phyloP scores from a whole-genome alignment of 2,888 invertebrate species.

The Ennomos erosarius region DNA sequence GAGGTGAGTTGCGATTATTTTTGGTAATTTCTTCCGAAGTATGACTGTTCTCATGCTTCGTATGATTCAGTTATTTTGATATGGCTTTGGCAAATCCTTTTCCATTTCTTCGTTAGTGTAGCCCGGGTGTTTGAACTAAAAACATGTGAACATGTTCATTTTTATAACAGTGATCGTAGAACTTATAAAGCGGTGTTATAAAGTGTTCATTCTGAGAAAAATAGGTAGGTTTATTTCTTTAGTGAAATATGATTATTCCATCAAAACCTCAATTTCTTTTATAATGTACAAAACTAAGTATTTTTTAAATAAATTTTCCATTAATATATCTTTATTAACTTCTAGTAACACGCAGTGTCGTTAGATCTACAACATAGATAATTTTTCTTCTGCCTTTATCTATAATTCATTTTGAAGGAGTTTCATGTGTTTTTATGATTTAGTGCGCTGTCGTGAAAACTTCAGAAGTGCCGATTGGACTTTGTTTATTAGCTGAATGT shows the following conservation, averaged over 20 bases:
- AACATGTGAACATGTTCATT: slow-evolving; percentile 1
- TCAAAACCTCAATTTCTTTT: no score
- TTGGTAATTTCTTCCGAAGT: slow-evolving; percentile 25
- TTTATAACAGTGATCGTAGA: no score
- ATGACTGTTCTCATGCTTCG: slow-evolving; percentile 13
- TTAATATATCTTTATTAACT: no score
- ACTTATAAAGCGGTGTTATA: no score
- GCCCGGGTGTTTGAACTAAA: slow-evolving; percentile 7
- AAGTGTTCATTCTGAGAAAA: no score
- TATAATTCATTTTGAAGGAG: slow-evolving; percentile 15
- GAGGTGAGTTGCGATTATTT: slow-evolving; percentile 38
- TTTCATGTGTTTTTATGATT: slow-evolving; percentile 18
- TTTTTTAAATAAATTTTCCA: no score
- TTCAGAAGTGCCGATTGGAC: no score
- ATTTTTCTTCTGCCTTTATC: slow-evolving; percentile 1
- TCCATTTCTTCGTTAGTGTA: slow-evolving; percentile 12
- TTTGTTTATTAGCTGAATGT: no score
- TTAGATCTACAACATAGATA: background rate
- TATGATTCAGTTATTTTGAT: slow-evolving; percentile 31
- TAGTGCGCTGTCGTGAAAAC: slow-evolving; percentile 17
- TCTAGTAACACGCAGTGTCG: no score
- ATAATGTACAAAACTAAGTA: no score
- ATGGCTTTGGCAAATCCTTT: slow-evolving; percentile 11
- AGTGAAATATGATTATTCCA: no score
- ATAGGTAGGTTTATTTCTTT: no score